phyloP scores from a whole-genome alignment of 2,888 invertebrate genomes.

The Xylota sylvarum region DNA sequence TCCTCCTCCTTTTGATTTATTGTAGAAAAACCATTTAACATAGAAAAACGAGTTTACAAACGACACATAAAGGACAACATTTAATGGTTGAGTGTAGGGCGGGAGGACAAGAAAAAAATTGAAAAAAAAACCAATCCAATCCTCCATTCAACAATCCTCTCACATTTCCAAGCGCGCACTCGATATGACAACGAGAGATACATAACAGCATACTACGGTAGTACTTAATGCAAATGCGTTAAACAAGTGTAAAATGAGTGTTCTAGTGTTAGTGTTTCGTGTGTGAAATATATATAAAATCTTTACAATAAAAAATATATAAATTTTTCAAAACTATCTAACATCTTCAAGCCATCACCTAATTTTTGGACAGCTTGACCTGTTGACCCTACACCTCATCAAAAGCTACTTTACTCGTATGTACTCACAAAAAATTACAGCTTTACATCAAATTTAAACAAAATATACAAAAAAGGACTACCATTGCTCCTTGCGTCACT shows the following conservation, averaged over 20 bases:
- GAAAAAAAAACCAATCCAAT: no score
- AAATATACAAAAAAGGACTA: constrained; percentile 1
- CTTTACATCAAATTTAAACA: constrained; percentile 53
- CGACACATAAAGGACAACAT: constrained; percentile 61
- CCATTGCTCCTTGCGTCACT: constrained; percentile 78
- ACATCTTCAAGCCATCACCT: constrained; percentile 64
- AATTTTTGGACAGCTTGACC: constrained; percentile 39
- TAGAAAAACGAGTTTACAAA: constrained; percentile 38
- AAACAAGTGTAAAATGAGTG: constrained; percentile 52
- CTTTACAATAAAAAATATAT: no score
- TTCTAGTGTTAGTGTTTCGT: constrained; percentile 68
- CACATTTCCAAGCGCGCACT: constrained; percentile 56
- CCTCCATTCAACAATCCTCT: constrained; percentile 48
- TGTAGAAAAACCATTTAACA: background rate
- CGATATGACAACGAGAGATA: constrained; percentile 38
- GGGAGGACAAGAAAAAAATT: constrained; percentile 1
- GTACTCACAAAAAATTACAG: constrained; percentile 67
- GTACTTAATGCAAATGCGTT: constrained; percentile 60
- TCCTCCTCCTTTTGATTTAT: background rate
- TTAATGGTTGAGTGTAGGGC: background rate
- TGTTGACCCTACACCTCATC: constrained; percentile 68
- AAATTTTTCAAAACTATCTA: constrained; percentile 17
- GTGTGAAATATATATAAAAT: constrained; percentile 44
- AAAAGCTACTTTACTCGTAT: constrained; percentile 58
- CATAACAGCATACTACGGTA: constrained; percentile 57